Conservation (phyloP, 2,888 invertebrate species). For the Drosophila paranaensis region DNA sequence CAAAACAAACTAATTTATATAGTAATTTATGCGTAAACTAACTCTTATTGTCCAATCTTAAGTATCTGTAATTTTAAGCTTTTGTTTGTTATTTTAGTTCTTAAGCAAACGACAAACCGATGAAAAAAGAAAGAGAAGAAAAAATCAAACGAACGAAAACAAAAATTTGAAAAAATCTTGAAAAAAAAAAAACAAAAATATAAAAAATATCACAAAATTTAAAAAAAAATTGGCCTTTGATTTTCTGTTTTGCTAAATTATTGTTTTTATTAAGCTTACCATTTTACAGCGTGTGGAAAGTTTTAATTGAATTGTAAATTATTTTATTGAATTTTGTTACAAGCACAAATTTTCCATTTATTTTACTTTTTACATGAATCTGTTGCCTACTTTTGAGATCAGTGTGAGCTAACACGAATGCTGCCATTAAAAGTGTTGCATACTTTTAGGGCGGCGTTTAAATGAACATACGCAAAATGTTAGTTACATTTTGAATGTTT, state of each 20-base stretch:
- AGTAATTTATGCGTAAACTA: slow-evolving; percentile 26
- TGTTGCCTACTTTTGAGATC: slow-evolving; percentile 41
- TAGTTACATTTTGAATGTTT: background rate
- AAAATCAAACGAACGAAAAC: slow-evolving; percentile 10
- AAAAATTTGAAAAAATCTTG: slow-evolving; percentile 28
- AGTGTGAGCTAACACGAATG: no score
- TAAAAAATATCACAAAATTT: slow-evolving; percentile 5
- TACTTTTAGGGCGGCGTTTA: background rate
- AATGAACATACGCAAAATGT: background rate
- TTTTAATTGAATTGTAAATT: background rate
- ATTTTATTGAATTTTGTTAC: background rate
- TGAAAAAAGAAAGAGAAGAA: background rate
- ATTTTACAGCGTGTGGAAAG: background rate
- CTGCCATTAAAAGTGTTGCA: background rate
- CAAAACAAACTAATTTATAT: slow-evolving; percentile 52
- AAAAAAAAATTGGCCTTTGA: slow-evolving; percentile 39
- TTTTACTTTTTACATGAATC: background rate
- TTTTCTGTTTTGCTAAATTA: slow-evolving; percentile 7
- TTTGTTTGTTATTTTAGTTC: slow-evolving; percentile 79
- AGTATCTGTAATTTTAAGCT: slow-evolving; percentile 52
- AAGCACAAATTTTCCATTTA: no score
- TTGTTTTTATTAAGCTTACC: background rate
- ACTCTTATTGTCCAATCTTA: slow-evolving; percentile 34
- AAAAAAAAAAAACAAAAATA: background rate
- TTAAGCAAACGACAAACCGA: slow-evolving; percentile 43